Evolutionary conservation across 2,797 vertebrate genomes (phyloP), one percentile per base, ranked within the genome.

Genomic region (Picus viridis): DNA sequence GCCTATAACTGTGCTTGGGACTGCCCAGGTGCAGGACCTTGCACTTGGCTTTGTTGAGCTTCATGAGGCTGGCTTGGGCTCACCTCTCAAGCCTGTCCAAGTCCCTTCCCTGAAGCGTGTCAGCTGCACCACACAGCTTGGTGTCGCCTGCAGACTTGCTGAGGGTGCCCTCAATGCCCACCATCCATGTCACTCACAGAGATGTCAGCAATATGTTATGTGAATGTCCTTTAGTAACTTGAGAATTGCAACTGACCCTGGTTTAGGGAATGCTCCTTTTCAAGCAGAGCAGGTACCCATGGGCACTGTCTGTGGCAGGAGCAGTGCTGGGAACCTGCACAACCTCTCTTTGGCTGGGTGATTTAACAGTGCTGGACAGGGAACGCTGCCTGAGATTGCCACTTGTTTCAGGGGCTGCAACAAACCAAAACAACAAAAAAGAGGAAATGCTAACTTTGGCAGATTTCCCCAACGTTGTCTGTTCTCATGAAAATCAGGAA

Each of bases 401-500:
- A 34, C 65, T 87, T n/a, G 1, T 56, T 85, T 88, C 51, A 49
- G 43, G 77, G 56, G 26, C 51, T 68, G 72, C 80, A 71, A 34
- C n/a, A 65, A 82, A 88, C 30, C n/a, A 80, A 59, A 70, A 29
- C 59, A 65, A 62, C 51, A 72, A 54, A 68, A 64, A 74, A 74
- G 49, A 86, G 69, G 29, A 89, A 85, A 75, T 47, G 27, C 67
- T 57, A 59, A 41, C 59, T 83, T 43, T 92, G 87, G 89, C 73
- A 77, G 51, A 27, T 69, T 74, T 77, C 70, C 86, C 41, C 34
- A 59, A 3, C 16, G 24, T 75, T 89, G 62, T 89, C 72, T 93
- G 47, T 81, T 91, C 76, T 84, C 57, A 54, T 73, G 80, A 76
- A 88, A 94, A 93, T 41, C 36, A 47, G 51, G 47, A 82, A 79